These are phyloP conservation scores for Micrastur ruficollis DNA, from an alignment of 2,797 vertebrate genomes.

Conservation along the genomic window DNA sequence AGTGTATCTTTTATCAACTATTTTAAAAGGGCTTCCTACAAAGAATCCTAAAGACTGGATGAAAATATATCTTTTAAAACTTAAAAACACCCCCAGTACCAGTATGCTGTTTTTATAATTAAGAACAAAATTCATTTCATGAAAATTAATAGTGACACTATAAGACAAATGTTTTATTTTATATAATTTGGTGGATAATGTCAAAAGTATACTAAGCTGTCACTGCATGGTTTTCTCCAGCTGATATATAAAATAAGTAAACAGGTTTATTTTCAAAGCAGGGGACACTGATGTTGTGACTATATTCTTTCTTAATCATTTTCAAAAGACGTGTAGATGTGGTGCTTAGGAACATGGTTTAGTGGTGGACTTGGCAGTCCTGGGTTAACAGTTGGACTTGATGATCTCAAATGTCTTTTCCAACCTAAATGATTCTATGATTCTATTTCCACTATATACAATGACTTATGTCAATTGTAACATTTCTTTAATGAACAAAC, in stretches of 20 bases:
- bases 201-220: neutral
- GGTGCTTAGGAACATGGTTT: too few relatives aligned
- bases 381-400: too few relatives aligned
- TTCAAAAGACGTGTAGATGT: neutral
- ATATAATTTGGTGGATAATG: neutral
- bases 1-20: neutral
- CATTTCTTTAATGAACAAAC: neutral
- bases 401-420: too few relatives aligned
- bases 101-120: neutral
- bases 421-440: too few relatives aligned
- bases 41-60: neutral
- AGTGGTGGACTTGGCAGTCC: too few relatives aligned
- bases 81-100: neutral
- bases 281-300: neutral
- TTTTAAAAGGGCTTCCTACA: neutral
- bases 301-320: neutral
- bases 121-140: neutral
- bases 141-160: neutral
- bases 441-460: neutral
- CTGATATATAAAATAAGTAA: neutral
- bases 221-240: neutral
- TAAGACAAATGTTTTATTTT: neutral
- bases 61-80: neutral
- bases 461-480: neutral
- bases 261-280: neutral